A percentile compares a stretch with the other conserved stretches of the same genome.
Conservation (phyloP, 30 jellyfish, hydroid and myxozoan genomes). For the Calvadosia cruxmelitensis region DNA sequence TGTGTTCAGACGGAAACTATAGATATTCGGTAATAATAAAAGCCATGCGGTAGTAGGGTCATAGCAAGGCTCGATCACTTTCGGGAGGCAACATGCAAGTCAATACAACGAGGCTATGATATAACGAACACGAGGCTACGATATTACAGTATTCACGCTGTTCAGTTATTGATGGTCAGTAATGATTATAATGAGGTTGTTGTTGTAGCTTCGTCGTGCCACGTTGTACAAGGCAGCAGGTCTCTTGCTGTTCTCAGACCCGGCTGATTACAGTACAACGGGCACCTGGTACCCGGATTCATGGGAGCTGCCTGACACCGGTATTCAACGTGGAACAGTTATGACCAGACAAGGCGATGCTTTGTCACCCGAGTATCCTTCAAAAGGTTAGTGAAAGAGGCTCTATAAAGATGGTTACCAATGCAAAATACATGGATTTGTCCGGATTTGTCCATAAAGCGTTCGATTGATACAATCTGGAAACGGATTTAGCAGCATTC, state of each 20-base stretch:
- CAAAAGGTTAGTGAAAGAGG: constrained; percentile 79
- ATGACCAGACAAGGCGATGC: constrained; percentile 86
- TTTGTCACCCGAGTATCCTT: constrained; percentile 85
- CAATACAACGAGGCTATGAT: too few species aligned
- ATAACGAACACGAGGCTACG: too few species aligned
- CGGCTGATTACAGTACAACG: constrained; percentile 36
- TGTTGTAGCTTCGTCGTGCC: constrained; percentile 53
- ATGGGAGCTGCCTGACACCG: constrained; percentile 62
- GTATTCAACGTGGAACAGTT: constrained; percentile 85
- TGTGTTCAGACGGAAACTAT: too few species aligned
- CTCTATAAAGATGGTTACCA: too few species aligned
- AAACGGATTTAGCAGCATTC: not conserved
- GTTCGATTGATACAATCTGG: not conserved
- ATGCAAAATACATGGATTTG: too few species aligned
- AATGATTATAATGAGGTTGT: too few species aligned
- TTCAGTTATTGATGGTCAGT: not conserved
- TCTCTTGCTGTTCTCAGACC: constrained; percentile 67
- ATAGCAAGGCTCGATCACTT: too few species aligned
- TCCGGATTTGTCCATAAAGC: not conserved
- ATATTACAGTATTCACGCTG: too few species aligned
- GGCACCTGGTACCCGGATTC: constrained; percentile 66
- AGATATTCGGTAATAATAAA: too few species aligned
- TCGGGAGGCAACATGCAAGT: too few species aligned
- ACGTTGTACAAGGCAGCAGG: constrained; percentile 62
- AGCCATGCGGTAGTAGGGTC: too few species aligned